Evolutionary conservation across 1,140 invertebrate species (phyloP).

Genomic region (Cydia strobilella): DNA sequence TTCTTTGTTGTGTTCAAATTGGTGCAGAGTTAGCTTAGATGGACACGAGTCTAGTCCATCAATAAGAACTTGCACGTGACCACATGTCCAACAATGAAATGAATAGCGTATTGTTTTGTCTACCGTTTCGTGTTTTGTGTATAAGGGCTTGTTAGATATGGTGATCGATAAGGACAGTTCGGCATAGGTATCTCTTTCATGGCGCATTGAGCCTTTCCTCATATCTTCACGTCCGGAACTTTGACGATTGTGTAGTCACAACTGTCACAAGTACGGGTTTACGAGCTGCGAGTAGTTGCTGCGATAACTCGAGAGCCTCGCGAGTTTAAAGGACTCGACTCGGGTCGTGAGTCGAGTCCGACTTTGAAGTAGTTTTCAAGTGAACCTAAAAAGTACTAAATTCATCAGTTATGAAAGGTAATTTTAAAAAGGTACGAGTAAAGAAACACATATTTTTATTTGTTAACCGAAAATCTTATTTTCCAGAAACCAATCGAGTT

Average conservation of each 20-base stretch:
- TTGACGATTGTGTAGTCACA: slow-evolving; percentile 50
- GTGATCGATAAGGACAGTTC: slow-evolving; percentile 22
- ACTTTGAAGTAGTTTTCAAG: no score
- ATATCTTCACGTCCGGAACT: slow-evolving; percentile 45
- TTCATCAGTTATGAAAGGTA: no score
- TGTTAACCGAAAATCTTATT: no score
- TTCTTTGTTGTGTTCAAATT: no score
- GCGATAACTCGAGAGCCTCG: neutral
- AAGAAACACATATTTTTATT: no score
- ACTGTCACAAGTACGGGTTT: slow-evolving; percentile 49
- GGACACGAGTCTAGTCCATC: neutral
- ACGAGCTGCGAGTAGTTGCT: slow-evolving; percentile 40
- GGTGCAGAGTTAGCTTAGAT: no score
- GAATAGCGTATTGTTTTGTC: neutral
- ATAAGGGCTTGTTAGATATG: neutral
- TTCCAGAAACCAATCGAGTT: no score
- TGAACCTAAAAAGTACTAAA: no score
- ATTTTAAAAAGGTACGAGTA: no score
- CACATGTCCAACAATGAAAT: neutral
- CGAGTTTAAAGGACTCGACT: neutral
- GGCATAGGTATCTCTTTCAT: slow-evolving; percentile 7
- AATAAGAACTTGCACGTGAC: neutral
- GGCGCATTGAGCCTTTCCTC: slow-evolving; percentile 40
- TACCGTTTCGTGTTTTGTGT: slow-evolving; percentile 7
- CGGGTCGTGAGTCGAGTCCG: neutral